Percentiles rank a stretch among this genome's conserved stretches.
These are phyloP conservation scores for Xestia xanthographa DNA, from an alignment of 2,888 invertebrate species.

Conservation along the genomic window DNA sequence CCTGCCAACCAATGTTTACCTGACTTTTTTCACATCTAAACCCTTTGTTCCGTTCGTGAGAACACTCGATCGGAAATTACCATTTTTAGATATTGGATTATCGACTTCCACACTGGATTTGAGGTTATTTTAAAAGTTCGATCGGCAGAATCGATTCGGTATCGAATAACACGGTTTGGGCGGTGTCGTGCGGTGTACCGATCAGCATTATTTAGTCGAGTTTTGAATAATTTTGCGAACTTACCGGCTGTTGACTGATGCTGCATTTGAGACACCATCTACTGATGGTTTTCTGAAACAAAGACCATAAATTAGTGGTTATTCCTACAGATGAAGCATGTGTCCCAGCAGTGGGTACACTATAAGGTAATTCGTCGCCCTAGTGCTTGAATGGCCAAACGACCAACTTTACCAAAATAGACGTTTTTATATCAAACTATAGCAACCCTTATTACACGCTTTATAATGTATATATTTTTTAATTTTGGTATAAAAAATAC, in stretches of 20 bases:
- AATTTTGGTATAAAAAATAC: too few species aligned
- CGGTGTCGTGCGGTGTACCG: constrained; percentile 67
- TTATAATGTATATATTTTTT: too few species aligned
- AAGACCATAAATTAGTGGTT: constrained; percentile 63
- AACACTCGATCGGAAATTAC: constrained; percentile 86
- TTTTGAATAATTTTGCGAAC: constrained; percentile 80
- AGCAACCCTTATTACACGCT: too few species aligned
- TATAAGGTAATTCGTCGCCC: too few species aligned
- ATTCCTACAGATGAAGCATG: background rate
- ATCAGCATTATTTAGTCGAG: constrained; percentile 59
- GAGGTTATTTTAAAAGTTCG: constrained; percentile 79
- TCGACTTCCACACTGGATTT: constrained; percentile 74
- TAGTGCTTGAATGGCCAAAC: too few species aligned
- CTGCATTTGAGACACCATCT: constrained; percentile 95
- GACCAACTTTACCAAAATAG: too few species aligned
- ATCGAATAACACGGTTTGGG: constrained; percentile 83
- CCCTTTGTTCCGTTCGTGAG: constrained; percentile 88
- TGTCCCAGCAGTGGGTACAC: background rate
- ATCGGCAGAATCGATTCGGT: constrained; percentile 77
- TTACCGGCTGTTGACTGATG: constrained; percentile 97
- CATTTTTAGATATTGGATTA: constrained; percentile 90
- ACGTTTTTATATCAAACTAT: too few species aligned
- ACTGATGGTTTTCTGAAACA: constrained; percentile 96
- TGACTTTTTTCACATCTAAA: constrained; percentile 82
- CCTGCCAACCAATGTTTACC: constrained; percentile 74